These are phyloP conservation scores for Gorsachius goisagi DNA, from an alignment of 2,113 vertebrate genomes.

Conservation along the genomic window DNA sequence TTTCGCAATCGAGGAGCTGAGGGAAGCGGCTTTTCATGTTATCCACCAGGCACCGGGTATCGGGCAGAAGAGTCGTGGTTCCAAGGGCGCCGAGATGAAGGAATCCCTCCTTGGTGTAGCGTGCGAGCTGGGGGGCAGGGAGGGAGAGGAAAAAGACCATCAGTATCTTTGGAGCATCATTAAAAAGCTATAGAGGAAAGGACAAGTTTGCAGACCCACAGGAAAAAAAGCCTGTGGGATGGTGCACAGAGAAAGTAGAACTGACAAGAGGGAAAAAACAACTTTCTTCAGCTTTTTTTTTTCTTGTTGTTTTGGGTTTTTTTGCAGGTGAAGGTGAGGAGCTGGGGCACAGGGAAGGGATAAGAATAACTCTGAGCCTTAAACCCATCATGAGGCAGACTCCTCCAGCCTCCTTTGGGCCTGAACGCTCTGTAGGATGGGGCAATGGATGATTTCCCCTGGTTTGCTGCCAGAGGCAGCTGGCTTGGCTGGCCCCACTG, in stretches of 20 bases:
- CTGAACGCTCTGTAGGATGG: fast-evolving
- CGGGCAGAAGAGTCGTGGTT: slow-evolving; percentile 85
- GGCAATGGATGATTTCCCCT: background rate
- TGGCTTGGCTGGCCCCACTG: background rate
- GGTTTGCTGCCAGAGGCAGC: background rate
- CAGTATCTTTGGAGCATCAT: background rate
- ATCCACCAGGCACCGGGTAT: slow-evolving; percentile 93
- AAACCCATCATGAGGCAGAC: fast-evolving
- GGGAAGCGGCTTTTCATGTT: slow-evolving; percentile 84
- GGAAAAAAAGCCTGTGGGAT: background rate
- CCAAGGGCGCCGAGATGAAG: slow-evolving; percentile 91
- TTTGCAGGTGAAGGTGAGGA: background rate
- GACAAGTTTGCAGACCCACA: background rate
- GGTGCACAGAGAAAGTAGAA: background rate
- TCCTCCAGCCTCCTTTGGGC: background rate
- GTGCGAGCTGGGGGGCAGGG: slow-evolving; percentile 78
- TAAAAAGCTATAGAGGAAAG: background rate
- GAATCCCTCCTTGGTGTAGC: slow-evolving; percentile 91
- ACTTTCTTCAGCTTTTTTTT: background rate
- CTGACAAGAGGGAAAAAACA: background rate
- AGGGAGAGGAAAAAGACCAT: background rate
- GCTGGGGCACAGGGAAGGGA: background rate
- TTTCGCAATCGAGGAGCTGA: slow-evolving; percentile 92
- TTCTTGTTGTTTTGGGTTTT: background rate
- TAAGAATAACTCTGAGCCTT: background rate